These are phyloP conservation scores for Epizoanthus fatuus DNA, from an alignment of 92 coral and sea anemone genomes.

Conservation along the genomic window DNA sequence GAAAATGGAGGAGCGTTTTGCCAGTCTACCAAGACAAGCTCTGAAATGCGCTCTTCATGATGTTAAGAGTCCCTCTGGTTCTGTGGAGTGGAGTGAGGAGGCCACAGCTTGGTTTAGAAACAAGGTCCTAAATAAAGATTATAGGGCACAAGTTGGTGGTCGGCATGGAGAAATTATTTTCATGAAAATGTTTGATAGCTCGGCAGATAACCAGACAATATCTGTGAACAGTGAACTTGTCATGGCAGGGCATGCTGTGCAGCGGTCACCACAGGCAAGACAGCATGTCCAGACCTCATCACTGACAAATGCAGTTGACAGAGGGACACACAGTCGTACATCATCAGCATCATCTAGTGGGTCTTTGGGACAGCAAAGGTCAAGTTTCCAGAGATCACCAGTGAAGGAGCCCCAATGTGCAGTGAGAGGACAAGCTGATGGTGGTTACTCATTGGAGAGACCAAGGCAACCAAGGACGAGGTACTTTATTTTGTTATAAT, in stretches of 20 bases:
- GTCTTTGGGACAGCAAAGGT: background rate
- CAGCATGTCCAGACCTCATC: background rate
- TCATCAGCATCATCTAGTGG: constrained; percentile 18
- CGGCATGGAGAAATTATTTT: constrained; percentile 42
- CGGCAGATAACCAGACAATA: background rate
- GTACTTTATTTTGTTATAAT: background rate
- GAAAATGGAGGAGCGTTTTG: constrained; percentile 76
- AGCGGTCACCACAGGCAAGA: background rate
- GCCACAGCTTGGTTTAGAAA: constrained; percentile 60
- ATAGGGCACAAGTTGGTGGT: constrained; percentile 57
- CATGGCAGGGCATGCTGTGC: constrained; percentile 7
- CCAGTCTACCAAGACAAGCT: constrained; percentile 81
- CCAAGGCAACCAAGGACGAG: background rate
- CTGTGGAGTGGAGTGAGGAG: constrained; percentile 78
- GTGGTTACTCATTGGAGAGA: background rate
- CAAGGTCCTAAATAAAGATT: constrained; percentile 70
- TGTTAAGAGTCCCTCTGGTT: constrained; percentile 41
- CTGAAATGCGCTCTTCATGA: constrained; percentile 77
- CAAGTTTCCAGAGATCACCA: background rate
- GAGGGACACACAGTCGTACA: constrained; percentile 2
- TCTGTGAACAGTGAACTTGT: constrained; percentile 10
- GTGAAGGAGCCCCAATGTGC: background rate
- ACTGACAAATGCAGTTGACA: background rate
- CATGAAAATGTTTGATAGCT: constrained; percentile 45
- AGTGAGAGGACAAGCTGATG: background rate